phyloP scores from a whole-genome alignment of 30 jellyfish, hydroid and myxozoan genomes.

The Hydractinia echinata region DNA sequence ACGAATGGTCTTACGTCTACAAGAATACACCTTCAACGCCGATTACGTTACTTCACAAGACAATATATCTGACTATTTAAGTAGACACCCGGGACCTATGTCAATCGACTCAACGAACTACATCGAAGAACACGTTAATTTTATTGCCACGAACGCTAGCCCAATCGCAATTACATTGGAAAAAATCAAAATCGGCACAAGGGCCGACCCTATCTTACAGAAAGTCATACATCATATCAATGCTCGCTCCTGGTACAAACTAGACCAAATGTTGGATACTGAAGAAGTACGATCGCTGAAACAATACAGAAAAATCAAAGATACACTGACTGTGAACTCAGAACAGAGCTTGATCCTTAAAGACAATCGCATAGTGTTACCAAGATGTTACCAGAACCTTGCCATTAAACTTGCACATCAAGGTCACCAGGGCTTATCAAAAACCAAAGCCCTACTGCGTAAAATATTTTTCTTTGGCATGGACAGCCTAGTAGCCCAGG shows the following conservation, averaged over 20 bases:
- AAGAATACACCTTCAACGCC: background rate
- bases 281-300: no score
- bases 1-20: constrained; percentile 19
- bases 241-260: no score
- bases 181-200: no score
- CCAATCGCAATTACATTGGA: no score
- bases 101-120: no score
- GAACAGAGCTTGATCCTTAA: no score
- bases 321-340: no score
- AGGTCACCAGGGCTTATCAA: constrained; percentile 49
- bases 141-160: background rate
- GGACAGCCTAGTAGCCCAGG: constrained; percentile 21
- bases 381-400: background rate
- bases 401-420: constrained; percentile 37
- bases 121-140: background rate
- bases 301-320: no score
- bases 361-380: no score
- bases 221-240: background rate
- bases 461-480: constrained; percentile 39
- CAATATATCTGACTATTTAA: background rate
- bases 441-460: constrained; percentile 38
- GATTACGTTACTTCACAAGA: background rate
- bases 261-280: no score
- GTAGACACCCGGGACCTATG: background rate
- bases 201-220: background rate